These are phyloP conservation scores for Sarcophaga carnaria DNA, from an alignment of 2,888 invertebrate species.

Conservation along the genomic window DNA sequence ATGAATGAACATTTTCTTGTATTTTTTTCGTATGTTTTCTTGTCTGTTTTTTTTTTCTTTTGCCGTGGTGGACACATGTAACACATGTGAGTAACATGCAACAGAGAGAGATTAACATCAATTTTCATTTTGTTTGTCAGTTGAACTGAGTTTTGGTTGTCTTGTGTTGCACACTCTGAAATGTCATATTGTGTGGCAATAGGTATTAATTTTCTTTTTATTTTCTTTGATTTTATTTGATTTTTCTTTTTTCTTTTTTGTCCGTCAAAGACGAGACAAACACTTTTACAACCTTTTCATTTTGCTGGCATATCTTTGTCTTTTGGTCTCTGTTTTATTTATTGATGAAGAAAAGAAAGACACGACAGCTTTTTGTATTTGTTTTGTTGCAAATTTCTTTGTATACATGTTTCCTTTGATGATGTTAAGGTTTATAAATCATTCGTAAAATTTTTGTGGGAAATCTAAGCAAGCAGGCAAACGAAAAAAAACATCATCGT, in stretches of 20 bases:
- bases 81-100: constrained; percentile 64
- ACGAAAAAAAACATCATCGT: no score
- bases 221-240: constrained; percentile 19
- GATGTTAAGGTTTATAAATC: constrained; percentile 60
- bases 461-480: neutral
- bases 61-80: constrained; percentile 57
- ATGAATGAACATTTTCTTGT: constrained; percentile 58
- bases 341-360: constrained; percentile 52
- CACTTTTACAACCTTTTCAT: constrained; percentile 16
- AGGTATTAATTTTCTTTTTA: neutral
- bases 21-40: no score
- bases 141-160: neutral
- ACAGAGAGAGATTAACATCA: constrained; percentile 58
- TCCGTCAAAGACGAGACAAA: neutral
- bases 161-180: constrained; percentile 41
- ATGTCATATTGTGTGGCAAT: constrained; percentile 32
- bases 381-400: constrained; percentile 24
- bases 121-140: constrained; percentile 59
- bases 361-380: neutral
- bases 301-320: neutral
- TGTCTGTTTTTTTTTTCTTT: no score
- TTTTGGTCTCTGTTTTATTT: constrained; percentile 31
- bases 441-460: neutral
- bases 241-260: constrained; percentile 21
- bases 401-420: constrained; percentile 9